A percentile compares a stretch with the other conserved stretches of the same genome.
Conservation (phyloP, 2,797 vertebrate species). For the Prunella strophiata region DNA sequence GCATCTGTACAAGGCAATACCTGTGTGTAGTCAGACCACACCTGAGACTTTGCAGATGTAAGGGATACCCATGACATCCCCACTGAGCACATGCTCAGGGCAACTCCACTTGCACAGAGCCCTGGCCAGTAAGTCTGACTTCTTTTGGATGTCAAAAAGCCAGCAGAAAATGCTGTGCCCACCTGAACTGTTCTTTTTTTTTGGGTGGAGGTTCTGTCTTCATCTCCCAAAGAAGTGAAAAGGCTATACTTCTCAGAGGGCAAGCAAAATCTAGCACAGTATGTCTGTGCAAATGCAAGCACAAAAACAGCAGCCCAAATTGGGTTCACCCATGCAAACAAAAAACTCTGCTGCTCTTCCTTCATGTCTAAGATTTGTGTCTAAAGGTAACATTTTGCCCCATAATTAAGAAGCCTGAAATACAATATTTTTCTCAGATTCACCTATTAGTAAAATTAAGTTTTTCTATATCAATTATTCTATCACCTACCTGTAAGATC, state of each 20-base stretch:
- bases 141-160: background rate
- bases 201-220: background rate
- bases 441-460: background rate
- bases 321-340: background rate
- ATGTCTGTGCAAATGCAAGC: background rate
- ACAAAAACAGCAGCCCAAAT: background rate
- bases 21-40: background rate
- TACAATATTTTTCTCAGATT: background rate
- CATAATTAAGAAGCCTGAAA: background rate
- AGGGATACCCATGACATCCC: background rate
- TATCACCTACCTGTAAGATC: background rate
- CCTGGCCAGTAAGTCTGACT: background rate
- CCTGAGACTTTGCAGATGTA: background rate
- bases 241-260: background rate
- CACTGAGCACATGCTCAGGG: rapidly evolving
- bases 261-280: background rate
- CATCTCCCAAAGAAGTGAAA: background rate
- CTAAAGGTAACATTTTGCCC: background rate
- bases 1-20: background rate
- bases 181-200: rapidly evolving
- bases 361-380: rapidly evolving
- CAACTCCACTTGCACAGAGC: background rate
- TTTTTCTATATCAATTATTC: background rate
- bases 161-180: background rate
- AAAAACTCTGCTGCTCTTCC: background rate